phyloP scores from a whole-genome alignment of 2,888 invertebrate species.

The Anagyrus pseudococci region DNA sequence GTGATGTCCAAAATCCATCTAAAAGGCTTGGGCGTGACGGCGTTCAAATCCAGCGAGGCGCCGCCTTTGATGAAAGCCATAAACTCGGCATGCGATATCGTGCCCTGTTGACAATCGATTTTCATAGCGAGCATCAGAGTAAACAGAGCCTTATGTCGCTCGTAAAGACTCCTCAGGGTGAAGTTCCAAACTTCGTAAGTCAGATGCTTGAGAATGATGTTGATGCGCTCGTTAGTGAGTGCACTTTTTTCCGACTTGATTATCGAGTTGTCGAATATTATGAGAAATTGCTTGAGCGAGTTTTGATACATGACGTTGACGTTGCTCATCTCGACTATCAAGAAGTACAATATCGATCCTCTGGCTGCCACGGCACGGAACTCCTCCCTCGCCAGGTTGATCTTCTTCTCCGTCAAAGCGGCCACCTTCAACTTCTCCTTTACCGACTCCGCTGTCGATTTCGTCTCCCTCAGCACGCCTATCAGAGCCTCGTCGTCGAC shows the following conservation, averaged over 20 bases:
- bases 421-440: conserved; percentile 92
- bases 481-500: conserved; percentile 97
- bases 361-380: conserved; percentile 93
- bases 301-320: conserved; percentile 98
- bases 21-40: conserved; percentile 91
- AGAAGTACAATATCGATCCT: conserved; percentile 92
- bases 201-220: conserved; percentile 86
- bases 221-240: conserved; percentile 84
- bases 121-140: conserved; percentile 95
- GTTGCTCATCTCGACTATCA: conserved; percentile 96
- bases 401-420: conserved; percentile 92
- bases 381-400: conserved; percentile 92
- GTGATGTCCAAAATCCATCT: conserved; percentile 95
- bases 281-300: conserved; percentile 91
- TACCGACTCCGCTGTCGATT: conserved; percentile 90
- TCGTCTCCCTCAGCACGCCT: conserved; percentile 83
- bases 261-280: conserved; percentile 92
- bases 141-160: conserved; percentile 90
- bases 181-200: conserved; percentile 94
- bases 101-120: conserved; percentile 84
- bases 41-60: conserved; percentile 91
- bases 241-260: conserved; percentile 87
- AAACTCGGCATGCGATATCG: conserved; percentile 89
- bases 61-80: conserved; percentile 96
- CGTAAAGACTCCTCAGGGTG: conserved; percentile 90